Evolutionary conservation across 2,888 invertebrate species (phyloP).

Genomic region (Sphinx pinastri): DNA sequence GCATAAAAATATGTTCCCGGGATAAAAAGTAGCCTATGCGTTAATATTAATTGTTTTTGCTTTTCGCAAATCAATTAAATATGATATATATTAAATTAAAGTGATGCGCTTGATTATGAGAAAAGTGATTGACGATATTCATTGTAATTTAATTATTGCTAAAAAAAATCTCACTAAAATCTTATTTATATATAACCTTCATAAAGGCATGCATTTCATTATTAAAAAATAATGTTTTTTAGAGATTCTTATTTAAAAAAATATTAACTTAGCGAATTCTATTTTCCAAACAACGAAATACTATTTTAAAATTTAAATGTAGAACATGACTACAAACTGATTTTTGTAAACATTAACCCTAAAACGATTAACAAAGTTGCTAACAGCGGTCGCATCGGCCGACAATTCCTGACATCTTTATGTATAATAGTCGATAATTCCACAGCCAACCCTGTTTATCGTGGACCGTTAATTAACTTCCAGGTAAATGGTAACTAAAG

Average conservation of each 20-base stretch:
- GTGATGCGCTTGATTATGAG: too few species aligned
- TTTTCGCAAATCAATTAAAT: neutral
- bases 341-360: neutral
- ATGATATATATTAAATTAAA: too few species aligned
- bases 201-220: too few species aligned
- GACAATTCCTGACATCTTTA: slow-evolving; percentile 17
- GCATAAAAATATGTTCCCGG: too few species aligned
- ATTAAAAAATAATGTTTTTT: too few species aligned
- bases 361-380: slow-evolving; percentile 7
- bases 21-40: too few species aligned
- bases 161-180: too few species aligned
- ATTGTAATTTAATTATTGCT: too few species aligned
- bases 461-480: slow-evolving; percentile 17
- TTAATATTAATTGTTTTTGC: too few species aligned
- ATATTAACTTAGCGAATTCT: neutral
- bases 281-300: neutral
- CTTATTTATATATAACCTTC: too few species aligned
- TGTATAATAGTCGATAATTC: slow-evolving; percentile 18
- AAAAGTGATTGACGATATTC: too few species aligned
- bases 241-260: neutral
- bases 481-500: slow-evolving; percentile 20
- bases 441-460: neutral
- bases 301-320: neutral
- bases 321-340: neutral
- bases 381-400: slow-evolving; percentile 5